Evolutionary conservation across 64 coral and sea anemone species (phyloP), one percentile per base, ranked within the genome.

Genomic region (Hydrozoanthus tunicans): DNA sequence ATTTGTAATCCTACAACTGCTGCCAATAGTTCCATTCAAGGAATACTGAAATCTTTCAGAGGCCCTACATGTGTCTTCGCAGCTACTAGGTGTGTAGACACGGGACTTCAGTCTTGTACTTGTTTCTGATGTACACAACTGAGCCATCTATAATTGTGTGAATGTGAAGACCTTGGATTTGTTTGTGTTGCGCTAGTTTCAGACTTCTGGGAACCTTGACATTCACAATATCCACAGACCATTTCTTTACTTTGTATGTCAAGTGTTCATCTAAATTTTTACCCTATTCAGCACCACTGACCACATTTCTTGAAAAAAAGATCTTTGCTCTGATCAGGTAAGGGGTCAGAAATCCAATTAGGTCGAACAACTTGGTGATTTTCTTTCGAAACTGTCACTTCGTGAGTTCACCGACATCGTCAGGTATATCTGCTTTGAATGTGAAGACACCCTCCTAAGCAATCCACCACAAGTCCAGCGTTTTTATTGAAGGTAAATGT

Each of bases 221-320:
- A 60, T 91, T 83, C 25, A 82, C 59, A 24, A 85, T 51, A 85
- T 95, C 85, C 43, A 85, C 94, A 85, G 92, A 95, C 85, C 86
- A 77, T 61, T 56, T 59, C 6, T 60, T 82, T 7, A 75, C 73
- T 86, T 94, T 91, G 70, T 60, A 80, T 1, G 65, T 63, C 62
- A 91, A 77, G 54, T 80, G 53, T 73, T 71, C 82, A 64, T 68
- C 53, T 51, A 93, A 59, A 59, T 26, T 51, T 70, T 91, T 90
- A 92, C 92, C 90, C 93, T 83, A 81, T 58, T 95, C 94, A 6
- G 66, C 54, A 13, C 83, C 93, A 78, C 80, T 3, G 84, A 59
- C 93, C 93, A 95, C 82, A 95, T 79, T 65, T 94, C 90, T 52
- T 89, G 90, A 17, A 92, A 62, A n/a, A 95, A 57, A 43, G 70